These are phyloP conservation scores for Apodemia hepburni DNA, from an alignment of 2,888 invertebrate species.

Conservation along the genomic window DNA sequence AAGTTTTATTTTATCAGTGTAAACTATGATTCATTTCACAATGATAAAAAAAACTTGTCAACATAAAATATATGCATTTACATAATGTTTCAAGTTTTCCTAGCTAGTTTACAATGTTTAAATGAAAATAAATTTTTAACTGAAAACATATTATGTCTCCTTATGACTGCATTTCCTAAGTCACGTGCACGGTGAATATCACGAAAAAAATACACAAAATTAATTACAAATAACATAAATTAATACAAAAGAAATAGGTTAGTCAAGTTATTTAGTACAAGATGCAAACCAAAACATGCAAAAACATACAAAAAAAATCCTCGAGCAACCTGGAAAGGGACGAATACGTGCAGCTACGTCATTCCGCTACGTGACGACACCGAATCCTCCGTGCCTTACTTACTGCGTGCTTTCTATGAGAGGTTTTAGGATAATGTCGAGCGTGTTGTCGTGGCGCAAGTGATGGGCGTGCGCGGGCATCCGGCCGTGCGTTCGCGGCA, in stretches of 20 bases:
- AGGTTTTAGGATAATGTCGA: conserved; percentile 79
- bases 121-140: not conserved
- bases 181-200: not conserved
- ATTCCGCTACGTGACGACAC: conserved; percentile 70
- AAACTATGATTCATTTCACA: not conserved
- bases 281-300: conserved; percentile 50
- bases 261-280: conserved; percentile 51
- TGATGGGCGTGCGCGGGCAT: conserved; percentile 45
- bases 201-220: conserved; percentile 32
- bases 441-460: conserved; percentile 74
- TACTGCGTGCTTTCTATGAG: conserved; percentile 81
- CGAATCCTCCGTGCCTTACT: conserved; percentile 53
- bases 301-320: conserved; percentile 37
- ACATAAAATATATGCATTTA: not conserved
- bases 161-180: not conserved
- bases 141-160: not conserved
- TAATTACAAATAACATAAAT: conserved; percentile 38
- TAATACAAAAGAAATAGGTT: conserved; percentile 42
- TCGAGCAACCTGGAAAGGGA: conserved; percentile 43
- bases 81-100: not conserved
- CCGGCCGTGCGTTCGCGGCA: conserved; percentile 66
- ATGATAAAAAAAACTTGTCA: no score
- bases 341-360: conserved; percentile 68
- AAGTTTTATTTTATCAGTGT: not conserved
- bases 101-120: not conserved